Base-by-base conservation (phyloP, 2,113 vertebrate genomes). In the Trachemys scripta region DNA sequence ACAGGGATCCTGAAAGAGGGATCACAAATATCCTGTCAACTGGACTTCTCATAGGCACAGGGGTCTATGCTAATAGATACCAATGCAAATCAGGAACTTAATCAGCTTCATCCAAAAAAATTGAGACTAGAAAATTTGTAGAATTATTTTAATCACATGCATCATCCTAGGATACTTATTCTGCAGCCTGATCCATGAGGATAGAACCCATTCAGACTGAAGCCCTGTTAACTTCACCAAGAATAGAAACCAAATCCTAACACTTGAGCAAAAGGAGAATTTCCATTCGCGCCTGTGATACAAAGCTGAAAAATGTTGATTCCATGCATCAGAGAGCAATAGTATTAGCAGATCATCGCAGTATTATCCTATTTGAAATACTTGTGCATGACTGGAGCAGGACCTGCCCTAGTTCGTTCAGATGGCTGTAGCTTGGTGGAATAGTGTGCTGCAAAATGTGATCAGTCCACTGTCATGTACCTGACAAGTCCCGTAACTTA, bases 381-480 rank as follows among this genome's bases (percentile, higher is more conserved):
- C 95, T 83, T 91, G 83, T 53, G 83, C 50, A 49, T 94, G 80
- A 84, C 92, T 92, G 80, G 86, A 94, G 20, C n/a, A 2, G 12
- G 19, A 88, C 85, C 92, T 89, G 85, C 95, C 93, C 91, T 96
- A 96, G 93, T 95, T 96, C 85, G 85, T 59, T 59, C 27, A 59
- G 53, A 85, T 78, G 78, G 78, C 56, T 93, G 57, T 65, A 79
- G 72, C 87, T 97, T 92, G 72, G 72, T 84, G 90, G 62, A 45
- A 49, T 51, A 92, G 8, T 72, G 72, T 91, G 87, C 93, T 89
- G 92, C 88, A 97, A 96, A 93, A 94, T 91, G 57, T 84, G 84
- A 94, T 95, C 65, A 96, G 38, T 96, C 35, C 95, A 94, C 79
- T 95, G 94, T 95, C 95, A 93, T n/a, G 79, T 57, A 85, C 53